Evolutionary conservation across 2,113 vertebrate species (phyloP).

Genomic region (Actenoides hombroni): DNA sequence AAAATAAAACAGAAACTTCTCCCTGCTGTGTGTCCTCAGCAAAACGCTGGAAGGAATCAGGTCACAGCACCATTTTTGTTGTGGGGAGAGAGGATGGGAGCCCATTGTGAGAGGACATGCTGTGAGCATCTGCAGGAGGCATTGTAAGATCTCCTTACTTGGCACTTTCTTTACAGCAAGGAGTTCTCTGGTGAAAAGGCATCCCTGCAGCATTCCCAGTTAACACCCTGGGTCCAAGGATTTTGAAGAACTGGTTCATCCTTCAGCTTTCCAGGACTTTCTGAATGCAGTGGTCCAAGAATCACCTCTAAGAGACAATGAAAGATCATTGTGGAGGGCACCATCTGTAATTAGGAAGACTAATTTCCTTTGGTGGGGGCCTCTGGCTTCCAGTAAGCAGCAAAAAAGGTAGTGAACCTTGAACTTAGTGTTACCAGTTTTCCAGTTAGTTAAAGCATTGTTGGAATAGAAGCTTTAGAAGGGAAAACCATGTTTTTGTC

Average conservation of each 20-base stretch:
- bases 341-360: not conserved
- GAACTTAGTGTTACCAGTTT: not conserved
- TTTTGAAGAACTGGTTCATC: not conserved
- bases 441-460: not conserved
- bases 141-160: not conserved
- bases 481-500: not conserved
- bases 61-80: not conserved
- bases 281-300: not conserved
- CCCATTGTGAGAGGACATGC: not conserved
- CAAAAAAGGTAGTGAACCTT: not conserved
- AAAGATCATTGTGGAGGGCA: not conserved
- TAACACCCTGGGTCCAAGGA: rapidly evolving
- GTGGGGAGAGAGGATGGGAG: not conserved
- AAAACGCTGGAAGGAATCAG: not conserved
- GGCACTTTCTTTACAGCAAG: not conserved
- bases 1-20: not conserved
- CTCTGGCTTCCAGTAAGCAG: not conserved
- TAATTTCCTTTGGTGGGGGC: not conserved
- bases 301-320: not conserved
- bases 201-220: not conserved
- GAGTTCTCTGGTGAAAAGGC: not conserved
- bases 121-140: not conserved
- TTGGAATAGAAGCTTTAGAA: not conserved
- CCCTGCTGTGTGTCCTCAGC: not conserved
- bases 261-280: not conserved